A percentile compares a stretch with the other conserved stretches of the same genome.
Conservation (phyloP, 2,113 vertebrate genomes). For the Agapornis roseicollis region DNA sequence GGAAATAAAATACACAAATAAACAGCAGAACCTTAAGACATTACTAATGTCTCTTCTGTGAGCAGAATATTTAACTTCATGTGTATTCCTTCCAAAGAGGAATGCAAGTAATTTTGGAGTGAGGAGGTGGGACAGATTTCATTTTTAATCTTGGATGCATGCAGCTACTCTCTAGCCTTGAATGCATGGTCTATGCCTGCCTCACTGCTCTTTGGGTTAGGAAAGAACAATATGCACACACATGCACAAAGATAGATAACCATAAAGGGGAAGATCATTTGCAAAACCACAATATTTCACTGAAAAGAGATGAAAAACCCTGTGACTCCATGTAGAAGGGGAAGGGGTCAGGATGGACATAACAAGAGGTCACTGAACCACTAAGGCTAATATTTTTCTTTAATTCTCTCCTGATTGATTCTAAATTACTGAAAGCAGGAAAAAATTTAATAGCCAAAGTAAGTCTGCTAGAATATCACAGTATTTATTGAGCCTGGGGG, state of each 20-base stretch:
- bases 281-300: background rate
- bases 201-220: conserved; percentile 8
- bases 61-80: conserved; percentile 14
- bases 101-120: background rate
- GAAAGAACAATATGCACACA: background rate
- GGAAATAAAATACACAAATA: background rate
- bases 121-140: background rate
- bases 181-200: background rate
- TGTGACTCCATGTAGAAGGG: background rate
- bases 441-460: conserved; percentile 34
- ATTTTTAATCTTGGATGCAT: conserved; percentile 22
- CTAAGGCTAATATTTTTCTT: background rate
- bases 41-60: background rate
- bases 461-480: conserved; percentile 11
- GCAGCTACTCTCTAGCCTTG: background rate
- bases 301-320: background rate
- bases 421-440: conserved; percentile 18
- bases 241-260: background rate
- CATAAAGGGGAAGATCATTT: background rate
- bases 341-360: background rate
- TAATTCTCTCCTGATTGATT: conserved; percentile 12
- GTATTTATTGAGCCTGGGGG: background rate
- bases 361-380: conserved; percentile 11
- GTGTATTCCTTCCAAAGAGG: background rate
- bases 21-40: conserved; percentile 13